Percentiles rank a stretch among this genome's conserved stretches.
Conservation (phyloP, 2,797 vertebrate species). For the Tenualosa thibaudeaui region DNA sequence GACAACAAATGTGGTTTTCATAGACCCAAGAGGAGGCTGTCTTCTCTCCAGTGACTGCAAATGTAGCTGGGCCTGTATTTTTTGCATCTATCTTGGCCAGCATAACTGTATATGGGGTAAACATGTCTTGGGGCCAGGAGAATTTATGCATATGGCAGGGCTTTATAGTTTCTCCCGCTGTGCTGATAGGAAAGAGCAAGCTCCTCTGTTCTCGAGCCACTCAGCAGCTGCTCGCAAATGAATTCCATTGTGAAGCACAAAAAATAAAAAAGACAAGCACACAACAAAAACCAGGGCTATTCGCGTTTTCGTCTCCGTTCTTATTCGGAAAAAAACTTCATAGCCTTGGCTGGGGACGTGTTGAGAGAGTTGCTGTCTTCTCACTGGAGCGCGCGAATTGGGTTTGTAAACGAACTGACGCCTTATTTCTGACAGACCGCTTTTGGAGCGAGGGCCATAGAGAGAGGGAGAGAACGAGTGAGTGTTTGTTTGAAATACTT, state of each 20-base stretch:
- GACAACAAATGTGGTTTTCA: not conserved
- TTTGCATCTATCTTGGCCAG: not conserved
- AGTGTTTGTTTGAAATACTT: conserved; percentile 44
- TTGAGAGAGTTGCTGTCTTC: not conserved
- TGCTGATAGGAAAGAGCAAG: conserved; percentile 14
- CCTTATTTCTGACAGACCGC: not conserved
- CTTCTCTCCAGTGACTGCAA: not conserved
- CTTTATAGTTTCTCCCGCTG: not conserved
- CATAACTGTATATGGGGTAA: not conserved
- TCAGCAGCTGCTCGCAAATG: conserved; percentile 45
- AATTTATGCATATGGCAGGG: not conserved
- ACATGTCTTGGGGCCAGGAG: not conserved
- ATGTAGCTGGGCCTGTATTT: not conserved
- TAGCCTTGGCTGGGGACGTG: not conserved
- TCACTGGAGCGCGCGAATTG: not conserved
- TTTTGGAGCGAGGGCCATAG: not conserved
- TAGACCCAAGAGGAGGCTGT: not conserved
- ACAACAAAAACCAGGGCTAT: not conserved
- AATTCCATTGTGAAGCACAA: conserved; percentile 35
- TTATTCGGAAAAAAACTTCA: not conserved
- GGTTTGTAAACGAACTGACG: conserved; percentile 2
- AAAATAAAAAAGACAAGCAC: not conserved
- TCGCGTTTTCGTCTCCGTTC: not conserved
- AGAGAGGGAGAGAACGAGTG: conserved; percentile 6
- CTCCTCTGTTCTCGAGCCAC: not conserved